Base-by-base conservation (phyloP, 2,113 vertebrate species). In the Otolemur garnettii region DNA sequence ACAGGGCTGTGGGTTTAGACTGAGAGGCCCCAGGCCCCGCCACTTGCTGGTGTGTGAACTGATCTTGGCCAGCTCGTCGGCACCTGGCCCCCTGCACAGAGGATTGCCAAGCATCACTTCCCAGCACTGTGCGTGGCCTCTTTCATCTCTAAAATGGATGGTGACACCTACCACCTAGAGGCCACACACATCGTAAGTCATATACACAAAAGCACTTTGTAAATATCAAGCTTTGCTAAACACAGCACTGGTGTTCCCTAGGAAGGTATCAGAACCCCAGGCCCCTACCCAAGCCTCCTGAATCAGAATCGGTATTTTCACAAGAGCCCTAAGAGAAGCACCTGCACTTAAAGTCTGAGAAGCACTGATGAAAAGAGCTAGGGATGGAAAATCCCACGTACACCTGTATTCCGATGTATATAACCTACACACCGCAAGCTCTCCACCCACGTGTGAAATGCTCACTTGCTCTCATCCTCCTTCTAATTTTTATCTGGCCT, bases 81-180 rank as follows among this genome's bases (percentile, higher is more conserved):
- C 6, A 0, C 19, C 35, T 53, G 42, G 26, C 26, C n/a, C 50
- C 1, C 64, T 3, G 45, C 69, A 30, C 26, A 4, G 9, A 72
- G 38, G 21, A 45, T 33, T 38, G 10, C 19, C 57, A 4, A 9
- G 4, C 50, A 2, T 28, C 0, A 0, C 69, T 74, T 64, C 59
- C 80, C 38, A n/a, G 64, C 5, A 24, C 4, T 0, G 0, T 5
- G 21, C 53, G 30, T 33, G 19, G 60, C 19, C 28, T 64, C 72
- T 24, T 4, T 38, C 81, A 21, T 80, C 42, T 42, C 53, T 55
- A 11, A 18, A 30, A 6, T 38, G 50, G 68, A 22, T 10, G 4
- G 21, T 18, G 74, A 81, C 38, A n/a, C 26, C 28, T 13, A 8
- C 7, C 0, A 60, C 30, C 8, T 11, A 38, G 5, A 4, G 3